These are phyloP conservation scores for Cataglyphis albicans DNA, from an alignment of 2,888 invertebrate genomes.

Conservation along the genomic window DNA sequence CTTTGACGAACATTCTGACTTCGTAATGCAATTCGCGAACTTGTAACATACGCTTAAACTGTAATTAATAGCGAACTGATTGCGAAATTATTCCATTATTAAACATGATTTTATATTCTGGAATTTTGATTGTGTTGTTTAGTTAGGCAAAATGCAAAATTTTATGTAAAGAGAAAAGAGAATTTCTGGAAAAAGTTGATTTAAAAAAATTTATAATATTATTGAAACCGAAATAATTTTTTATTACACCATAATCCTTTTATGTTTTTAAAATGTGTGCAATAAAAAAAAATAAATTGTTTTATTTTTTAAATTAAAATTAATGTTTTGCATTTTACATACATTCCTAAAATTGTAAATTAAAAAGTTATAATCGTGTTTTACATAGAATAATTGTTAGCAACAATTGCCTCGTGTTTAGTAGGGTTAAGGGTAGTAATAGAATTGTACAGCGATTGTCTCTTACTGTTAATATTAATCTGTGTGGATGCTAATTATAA, in stretches of 20 bases:
- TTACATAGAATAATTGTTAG: background rate
- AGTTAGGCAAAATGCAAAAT: background rate
- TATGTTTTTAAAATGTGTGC: background rate
- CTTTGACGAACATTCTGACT: conserved; percentile 1
- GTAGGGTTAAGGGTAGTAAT: background rate
- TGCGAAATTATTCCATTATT: conserved; percentile 7
- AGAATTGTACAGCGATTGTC: background rate
- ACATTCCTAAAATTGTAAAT: background rate
- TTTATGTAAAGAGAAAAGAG: background rate
- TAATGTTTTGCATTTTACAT: background rate
- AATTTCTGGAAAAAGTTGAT: background rate
- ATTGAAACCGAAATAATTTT: background rate
- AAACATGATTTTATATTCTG: conserved; percentile 2
- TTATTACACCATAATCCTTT: background rate
- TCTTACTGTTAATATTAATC: conserved; percentile 19
- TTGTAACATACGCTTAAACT: conserved; percentile 6
- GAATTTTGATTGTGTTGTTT: background rate
- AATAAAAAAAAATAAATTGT: background rate
- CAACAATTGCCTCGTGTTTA: background rate
- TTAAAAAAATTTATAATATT: background rate
- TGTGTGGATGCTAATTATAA: conserved; percentile 17
- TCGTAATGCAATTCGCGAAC: conserved; percentile 17
- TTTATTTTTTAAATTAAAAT: background rate
- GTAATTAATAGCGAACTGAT: conserved; percentile 6
- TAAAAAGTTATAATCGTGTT: background rate